Evolutionary conservation across 2,797 vertebrate species (phyloP), one percentile per base, ranked within the genome.

Genomic region (Leucoraja ocellata): DNA sequence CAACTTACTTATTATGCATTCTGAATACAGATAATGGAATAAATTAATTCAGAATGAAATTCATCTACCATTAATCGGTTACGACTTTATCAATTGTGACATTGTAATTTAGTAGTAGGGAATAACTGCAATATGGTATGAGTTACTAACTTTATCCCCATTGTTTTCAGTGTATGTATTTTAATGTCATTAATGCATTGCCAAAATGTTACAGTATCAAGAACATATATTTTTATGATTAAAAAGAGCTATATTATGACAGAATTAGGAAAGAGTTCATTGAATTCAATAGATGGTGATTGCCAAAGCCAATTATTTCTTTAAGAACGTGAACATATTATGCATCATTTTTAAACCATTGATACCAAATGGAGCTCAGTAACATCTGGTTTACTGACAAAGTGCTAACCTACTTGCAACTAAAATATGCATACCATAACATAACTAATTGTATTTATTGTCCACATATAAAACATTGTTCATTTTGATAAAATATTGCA

Each of bases 21-120:
- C 90, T 58, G 90, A 92, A 76, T 92, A 92, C 90, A 74, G 46
- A n/a, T 92, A 92, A 92, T 92, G 90, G 39, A 92, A 76, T 92
- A 92, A 92, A 92, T 92, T 71, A 92, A 76, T 92, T 76, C 71
- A 76, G 46, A 92, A 76, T 92, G 71, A 76, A 92, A 36, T 76
- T 92, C 68, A 54, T 71, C 71, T 54, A 76, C 90, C 13, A 54
- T 92, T 92, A 92, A 92, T 92, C 76, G 71, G 18, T 76, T 76
- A 76, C 23, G 73, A 92, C 71, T 92, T 92, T 92, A 92, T 92
- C 90, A 92, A 92, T 92, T 71, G 90, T 92, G 90, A 92, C 90
- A 92, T 46, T 92, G 71, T 58, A 92, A 74, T 76, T 92, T 92
- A 76, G 39, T 74, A 76, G 71, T 23, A 18, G 39, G 73, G 71